A percentile compares a stretch with the other conserved stretches of the same genome.
phyloP scores from a whole-genome alignment of 2,113 vertebrate genomes.

The Paramormyrops kingsleyae region DNA sequence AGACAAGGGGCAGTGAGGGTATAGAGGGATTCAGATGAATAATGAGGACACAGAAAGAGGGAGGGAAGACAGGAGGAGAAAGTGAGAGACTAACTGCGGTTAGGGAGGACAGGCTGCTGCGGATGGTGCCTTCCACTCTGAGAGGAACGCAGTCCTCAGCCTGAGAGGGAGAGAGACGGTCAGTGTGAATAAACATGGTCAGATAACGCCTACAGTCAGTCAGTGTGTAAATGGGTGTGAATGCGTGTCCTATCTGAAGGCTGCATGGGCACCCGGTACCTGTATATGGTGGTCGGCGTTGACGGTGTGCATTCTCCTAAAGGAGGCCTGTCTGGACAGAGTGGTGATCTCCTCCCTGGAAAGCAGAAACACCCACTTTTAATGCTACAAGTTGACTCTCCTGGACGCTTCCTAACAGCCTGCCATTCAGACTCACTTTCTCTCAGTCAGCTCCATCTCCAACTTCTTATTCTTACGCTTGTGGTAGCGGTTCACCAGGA shows the following conservation, averaged over 20 bases:
- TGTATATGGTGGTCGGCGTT: slow-evolving; percentile 64
- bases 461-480: slow-evolving; percentile 73
- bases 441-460: slow-evolving; percentile 71
- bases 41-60: slow-evolving; percentile 29
- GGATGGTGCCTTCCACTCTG: slow-evolving; percentile 67
- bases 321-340: slow-evolving; percentile 77
- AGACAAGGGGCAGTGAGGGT: background rate
- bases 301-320: slow-evolving; percentile 74
- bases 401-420: background rate
- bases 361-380: background rate
- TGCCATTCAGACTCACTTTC: slow-evolving; percentile 60
- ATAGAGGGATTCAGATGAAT: background rate
- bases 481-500: slow-evolving; percentile 77
- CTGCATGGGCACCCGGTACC: slow-evolving; percentile 43
- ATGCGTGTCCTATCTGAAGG: background rate
- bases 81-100: slow-evolving; percentile 60
- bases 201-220: background rate
- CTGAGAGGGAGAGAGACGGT: slow-evolving; percentile 41
- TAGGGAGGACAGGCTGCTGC: slow-evolving; percentile 79
- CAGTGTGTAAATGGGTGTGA: background rate
- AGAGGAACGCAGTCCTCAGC: slow-evolving; percentile 67
- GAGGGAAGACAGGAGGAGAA: background rate
- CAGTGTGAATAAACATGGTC: background rate
- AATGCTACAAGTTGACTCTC: background rate
- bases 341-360: slow-evolving; percentile 78